Base-by-base conservation (phyloP, 1,140 invertebrate genomes). In the Amphibalanus amphitrite region DNA sequence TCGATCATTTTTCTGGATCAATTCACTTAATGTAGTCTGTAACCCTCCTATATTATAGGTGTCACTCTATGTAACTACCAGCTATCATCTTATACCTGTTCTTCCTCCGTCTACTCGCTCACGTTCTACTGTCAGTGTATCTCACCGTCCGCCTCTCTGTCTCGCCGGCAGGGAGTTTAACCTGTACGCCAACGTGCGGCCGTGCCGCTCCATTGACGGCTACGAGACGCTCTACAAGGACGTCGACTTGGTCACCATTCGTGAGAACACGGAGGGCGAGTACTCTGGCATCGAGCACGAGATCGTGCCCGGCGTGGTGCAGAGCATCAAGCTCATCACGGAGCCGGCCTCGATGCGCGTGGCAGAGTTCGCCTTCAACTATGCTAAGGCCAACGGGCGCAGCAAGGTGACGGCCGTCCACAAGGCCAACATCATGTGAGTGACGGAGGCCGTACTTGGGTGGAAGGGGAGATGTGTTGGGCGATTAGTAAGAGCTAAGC, bases 201-300 rank as follows among this genome's bases (percentile, higher is more conserved):
- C 97, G 25, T 99, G 97, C 82, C 88, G 91, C 78, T 98, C 95
- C 70, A 86, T 99, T 75, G 95, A 97, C 82, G 97, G 97, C 59
- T 98, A 96, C 79, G 92, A 98, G 82, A 99, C 97, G 0, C 83
- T 97, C 0, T 99, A 99, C 81, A 90, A 97, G 78, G 89, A 98
- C 82, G 97, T 99, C 8, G 92, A 99, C 83, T 91, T 99, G 73
- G 93, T 99, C 0, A 99, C 97, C 25, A 98, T 99, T 77, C 86
- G 97, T 79, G 97, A 99, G 83, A 99, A 99, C 82, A 99, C 97
- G 0, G 97, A 99, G 83, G 97, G 97, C 76, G 97, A 99, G 85
- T 99, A 99, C 82, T 98, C 95, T 15, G 97, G 97, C 76, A 99
- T 99, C 81, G 97, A 99, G 82, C 97, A 99, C 80, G 94, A 96